Evolutionary conservation across 2,888 invertebrate species (phyloP), one percentile per base, ranked within the genome.

Genomic region (Sphaerophoria rueppellii): DNA sequence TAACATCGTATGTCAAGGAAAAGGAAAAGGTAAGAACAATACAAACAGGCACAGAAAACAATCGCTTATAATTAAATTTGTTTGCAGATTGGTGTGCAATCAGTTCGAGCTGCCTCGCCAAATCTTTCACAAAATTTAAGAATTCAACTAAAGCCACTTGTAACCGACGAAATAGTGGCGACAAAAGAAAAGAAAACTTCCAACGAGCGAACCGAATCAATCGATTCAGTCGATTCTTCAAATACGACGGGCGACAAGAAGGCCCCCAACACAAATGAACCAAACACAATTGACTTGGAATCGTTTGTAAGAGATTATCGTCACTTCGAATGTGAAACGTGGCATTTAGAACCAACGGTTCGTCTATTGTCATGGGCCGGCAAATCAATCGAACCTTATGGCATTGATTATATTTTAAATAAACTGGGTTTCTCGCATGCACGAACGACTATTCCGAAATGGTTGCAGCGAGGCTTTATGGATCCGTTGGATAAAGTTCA

Each of bases 381-480:
- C 61, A 98, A 98, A 92, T 97, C 98, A 89, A 98, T 99, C 89
- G 99, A 99, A 92, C 99, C 99, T 0, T 99, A 99, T 90, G 99
- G 99, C 69, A 98, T 99, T 83, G 99, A 99, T 93, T 99, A 98
- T 92, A 98, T 99, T 89, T 94, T 99, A 67, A 98, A 99, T 93
- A 98, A 99, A 92, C 93, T 99, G 54, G 99, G 99, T 58, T 99
- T 99, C 92, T 96, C 97, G 80, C 99, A 99, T 93, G 99, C 99
- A 11, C 94, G 99, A 87, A 98, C 97, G 87, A 99, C 99, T 75
- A 99, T 99, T 90, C 99, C 99, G 77, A 99, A 99, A 93, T 99
- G 99, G 98, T 95, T 99, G 93, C 99, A 99, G 92, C 94, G 99
- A 73, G 99, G 99, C 12, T 96, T 98, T 89, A 97, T 99, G 95